These are phyloP conservation scores for Dolichomitus sp. DNA, from an alignment of 2,888 invertebrate genomes.

Conservation along the genomic window DNA sequence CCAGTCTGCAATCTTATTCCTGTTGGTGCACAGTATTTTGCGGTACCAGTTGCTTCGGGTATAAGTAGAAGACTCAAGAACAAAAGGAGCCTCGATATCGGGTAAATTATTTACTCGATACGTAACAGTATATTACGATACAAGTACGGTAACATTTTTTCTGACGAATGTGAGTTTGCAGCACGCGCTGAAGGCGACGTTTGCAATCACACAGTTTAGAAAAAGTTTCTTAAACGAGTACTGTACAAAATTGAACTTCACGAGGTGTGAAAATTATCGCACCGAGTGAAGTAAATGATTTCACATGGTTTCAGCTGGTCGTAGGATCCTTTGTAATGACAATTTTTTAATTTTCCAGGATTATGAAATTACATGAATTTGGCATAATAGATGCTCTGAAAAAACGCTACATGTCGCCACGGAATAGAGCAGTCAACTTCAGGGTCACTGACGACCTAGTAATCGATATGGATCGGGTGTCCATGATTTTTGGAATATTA, in stretches of 20 bases:
- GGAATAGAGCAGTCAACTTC: neutral
- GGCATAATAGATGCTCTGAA: constrained; percentile 47
- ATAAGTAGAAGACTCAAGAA: constrained; percentile 19
- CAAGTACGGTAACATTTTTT: too few relatives aligned
- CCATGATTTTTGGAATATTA: constrained; percentile 60
- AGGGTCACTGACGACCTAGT: constrained; percentile 14
- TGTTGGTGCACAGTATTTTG: neutral
- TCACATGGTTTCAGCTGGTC: too few relatives aligned
- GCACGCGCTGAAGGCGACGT: too few relatives aligned
- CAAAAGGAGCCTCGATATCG: constrained; percentile 38
- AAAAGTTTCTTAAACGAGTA: neutral
- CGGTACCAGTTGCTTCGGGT: neutral
- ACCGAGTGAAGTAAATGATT: too few relatives aligned
- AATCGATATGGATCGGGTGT: constrained; percentile 67
- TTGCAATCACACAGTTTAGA: neutral
- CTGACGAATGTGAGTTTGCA: too few relatives aligned
- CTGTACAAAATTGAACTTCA: neutral
- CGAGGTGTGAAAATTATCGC: too few relatives aligned
- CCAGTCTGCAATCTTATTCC: constrained; percentile 1
- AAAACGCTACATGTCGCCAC: constrained; percentile 32
- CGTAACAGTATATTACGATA: too few relatives aligned
- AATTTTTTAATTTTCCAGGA: constrained; percentile 30
- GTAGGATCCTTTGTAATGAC: neutral
- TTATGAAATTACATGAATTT: constrained; percentile 50
- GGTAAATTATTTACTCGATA: constrained; percentile 3